Evolutionary conservation across 2,797 vertebrate species (phyloP), one percentile per base, ranked within the genome.

Genomic region (Poecilia gillii): DNA sequence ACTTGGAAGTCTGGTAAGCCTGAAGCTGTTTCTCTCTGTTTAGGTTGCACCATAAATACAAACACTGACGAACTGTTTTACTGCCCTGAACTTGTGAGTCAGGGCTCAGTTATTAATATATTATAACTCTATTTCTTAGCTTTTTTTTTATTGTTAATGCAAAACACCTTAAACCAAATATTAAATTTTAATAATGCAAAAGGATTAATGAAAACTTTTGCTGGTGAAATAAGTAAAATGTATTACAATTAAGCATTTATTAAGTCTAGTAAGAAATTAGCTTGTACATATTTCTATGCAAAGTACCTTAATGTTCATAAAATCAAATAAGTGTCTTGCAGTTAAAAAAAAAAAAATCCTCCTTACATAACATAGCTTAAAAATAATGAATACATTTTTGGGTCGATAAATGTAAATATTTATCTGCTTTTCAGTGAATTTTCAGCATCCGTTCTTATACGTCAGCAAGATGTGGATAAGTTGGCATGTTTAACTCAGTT

Each of bases 1-100:
- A 95, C 96, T 99, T 92, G 99, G 98, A 90, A 99, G 98, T 89
- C 94, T 99, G 98, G 98, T 99, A 94, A 93, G 97, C 89, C 59
- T 36, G 12, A 12, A 70, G 20, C 51, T 76, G 16, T 72, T 13
- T 83, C 43, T 79, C 28, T 73, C 5, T 74, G 13, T 66, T 28
- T 79, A 49, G 14, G 41, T 25, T 57, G 23, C 36, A 16, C 36
- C 13, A 28, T 74, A 41, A 41, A 9, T 57, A 43, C 25, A 55
- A 55, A 74, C 14, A 18, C 73, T 55, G 36, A n/a, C 39, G 41
- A 31, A 23, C 8, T 55, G 9, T 57, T 55, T n/a, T 55, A 25
- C 33, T 55, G 73, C 49, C n/a, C 53, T 25, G 39, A 9, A 36
- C 31, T 4, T 33, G 20, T 16, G 25, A 20, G 11, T 47, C 6